Evolutionary conservation across 2,113 vertebrate species (phyloP), one percentile per base, ranked within the genome.

Genomic region (Rhinichthys klamathensis): DNA sequence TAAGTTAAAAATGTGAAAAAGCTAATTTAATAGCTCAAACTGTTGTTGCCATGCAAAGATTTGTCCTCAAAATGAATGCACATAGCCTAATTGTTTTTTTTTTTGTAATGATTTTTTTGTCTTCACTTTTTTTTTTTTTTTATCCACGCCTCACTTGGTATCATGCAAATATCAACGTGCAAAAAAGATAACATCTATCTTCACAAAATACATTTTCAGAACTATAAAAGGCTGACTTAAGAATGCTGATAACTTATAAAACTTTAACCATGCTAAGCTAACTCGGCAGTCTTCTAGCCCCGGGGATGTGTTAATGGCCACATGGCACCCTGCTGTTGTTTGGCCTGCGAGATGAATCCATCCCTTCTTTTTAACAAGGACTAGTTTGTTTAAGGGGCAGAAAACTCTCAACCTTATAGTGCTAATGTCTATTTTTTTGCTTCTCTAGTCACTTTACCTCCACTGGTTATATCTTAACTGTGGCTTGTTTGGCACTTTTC

Each of bases 111-210:
- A 72, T 91, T 90, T 91, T 56, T 92, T 92, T 92, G 90, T 89
- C 83, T 89, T 90, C 44, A 23, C 82, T 84, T 90, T 90, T 89
- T 85, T 90, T 85, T 90, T 90, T 87, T 89, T 89, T 90, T 85
- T 90, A 89, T 94, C 91, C 93, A 95, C 92, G 90, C 91, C 91
- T 94, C 92, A 95, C 93, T 94, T 91, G 90, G 94, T 93, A 92
- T 94, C 94, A 96, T 96, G 95, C 95, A 96, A 56, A 94, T 95
- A 95, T 94, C 92, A 90, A 94, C 94, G 93, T 95, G 94, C 94
- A 96, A 95, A 95, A 95, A 95, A 94, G 94, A 94, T 94, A 95
- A 96, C 94, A 95, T 93, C 93, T 95, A 95, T 93, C 92, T 93
- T 92, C 95, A 95, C 94, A 95, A 95, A 95, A 95, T 94, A 95